phyloP scores from a whole-genome alignment of 2,797 vertebrate species.

The Carduelis carduelis region DNA sequence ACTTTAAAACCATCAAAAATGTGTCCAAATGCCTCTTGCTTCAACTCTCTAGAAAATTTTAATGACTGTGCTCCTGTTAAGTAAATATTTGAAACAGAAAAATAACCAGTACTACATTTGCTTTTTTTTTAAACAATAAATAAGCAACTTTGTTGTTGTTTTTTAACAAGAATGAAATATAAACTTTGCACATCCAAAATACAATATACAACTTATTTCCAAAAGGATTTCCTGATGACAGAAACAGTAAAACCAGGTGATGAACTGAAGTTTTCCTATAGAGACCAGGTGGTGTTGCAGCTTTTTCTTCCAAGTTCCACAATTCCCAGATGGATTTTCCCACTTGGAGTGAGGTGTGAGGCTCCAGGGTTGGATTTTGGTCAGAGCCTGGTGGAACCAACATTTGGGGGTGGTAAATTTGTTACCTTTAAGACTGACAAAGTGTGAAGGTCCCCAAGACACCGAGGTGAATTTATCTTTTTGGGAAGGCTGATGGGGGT shows the following conservation, averaged over 20 bases:
- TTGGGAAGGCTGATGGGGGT: not conserved
- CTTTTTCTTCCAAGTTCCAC: not conserved
- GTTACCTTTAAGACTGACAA: not conserved
- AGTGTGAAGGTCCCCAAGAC: not conserved
- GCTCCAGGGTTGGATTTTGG: not conserved
- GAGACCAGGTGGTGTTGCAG: not conserved
- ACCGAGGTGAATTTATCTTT: rapidly evolving
- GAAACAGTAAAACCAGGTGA: not conserved
- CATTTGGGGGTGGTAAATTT: not conserved
- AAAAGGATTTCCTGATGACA: conserved; percentile 6
- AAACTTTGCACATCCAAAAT: conserved; percentile 70
- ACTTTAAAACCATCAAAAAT: not conserved
- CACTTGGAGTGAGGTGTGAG: rapidly evolving
- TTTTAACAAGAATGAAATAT: conserved; percentile 60
- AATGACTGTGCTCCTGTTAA: conserved; percentile 55
- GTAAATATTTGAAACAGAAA: conserved; percentile 43
- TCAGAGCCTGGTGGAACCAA: not conserved
- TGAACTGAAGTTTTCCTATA: not conserved
- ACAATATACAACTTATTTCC: conserved; percentile 54
- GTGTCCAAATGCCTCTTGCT: not conserved
- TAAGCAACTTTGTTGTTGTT: not conserved
- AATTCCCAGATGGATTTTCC: not conserved
- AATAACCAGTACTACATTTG: conserved; percentile 44
- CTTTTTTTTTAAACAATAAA: conserved; percentile 65
- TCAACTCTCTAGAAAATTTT: conserved; percentile 61